Evolutionary conservation across 2,113 vertebrate species (phyloP).

Genomic region (Equus przewalskii): DNA sequence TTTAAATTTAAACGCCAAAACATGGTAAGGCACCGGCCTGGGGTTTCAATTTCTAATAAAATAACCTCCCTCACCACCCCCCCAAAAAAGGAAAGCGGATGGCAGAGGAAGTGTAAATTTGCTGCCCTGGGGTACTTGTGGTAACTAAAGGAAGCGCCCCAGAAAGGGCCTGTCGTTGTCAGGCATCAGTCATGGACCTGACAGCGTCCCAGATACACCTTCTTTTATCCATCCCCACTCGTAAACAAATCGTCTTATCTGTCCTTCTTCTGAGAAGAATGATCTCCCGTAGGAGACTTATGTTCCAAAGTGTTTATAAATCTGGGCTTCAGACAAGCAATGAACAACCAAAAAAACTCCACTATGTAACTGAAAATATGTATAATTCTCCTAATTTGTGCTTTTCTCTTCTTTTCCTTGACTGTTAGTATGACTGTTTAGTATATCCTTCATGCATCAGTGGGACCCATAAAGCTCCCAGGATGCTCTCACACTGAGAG

Average conservation of each 20-base stretch:
- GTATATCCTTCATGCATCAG: rapidly evolving
- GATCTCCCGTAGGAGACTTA: neutral
- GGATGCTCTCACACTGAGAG: too few relatives aligned
- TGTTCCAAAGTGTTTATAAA: too few relatives aligned
- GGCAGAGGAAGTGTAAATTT: rapidly evolving
- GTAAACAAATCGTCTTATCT: rapidly evolving
- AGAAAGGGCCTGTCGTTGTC: rapidly evolving
- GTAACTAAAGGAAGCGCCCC: rapidly evolving
- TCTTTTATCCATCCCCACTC: neutral
- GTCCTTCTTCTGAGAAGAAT: neutral
- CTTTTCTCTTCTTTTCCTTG: too few relatives aligned
- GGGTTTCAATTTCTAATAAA: neutral
- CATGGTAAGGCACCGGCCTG: neutral
- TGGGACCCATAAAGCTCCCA: too few relatives aligned
- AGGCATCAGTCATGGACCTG: neutral
- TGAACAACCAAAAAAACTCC: neutral
- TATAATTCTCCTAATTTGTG: neutral
- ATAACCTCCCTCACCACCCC: neutral
- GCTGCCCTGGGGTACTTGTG: neutral
- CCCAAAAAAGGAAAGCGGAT: rapidly evolving
- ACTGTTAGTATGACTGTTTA: too few relatives aligned
- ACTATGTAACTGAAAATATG: too few relatives aligned
- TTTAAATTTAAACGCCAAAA: neutral
- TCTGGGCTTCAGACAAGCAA: neutral
- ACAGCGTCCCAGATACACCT: neutral